Conservation (phyloP, 2,113 vertebrate genomes). For the Morone chrysops region DNA sequence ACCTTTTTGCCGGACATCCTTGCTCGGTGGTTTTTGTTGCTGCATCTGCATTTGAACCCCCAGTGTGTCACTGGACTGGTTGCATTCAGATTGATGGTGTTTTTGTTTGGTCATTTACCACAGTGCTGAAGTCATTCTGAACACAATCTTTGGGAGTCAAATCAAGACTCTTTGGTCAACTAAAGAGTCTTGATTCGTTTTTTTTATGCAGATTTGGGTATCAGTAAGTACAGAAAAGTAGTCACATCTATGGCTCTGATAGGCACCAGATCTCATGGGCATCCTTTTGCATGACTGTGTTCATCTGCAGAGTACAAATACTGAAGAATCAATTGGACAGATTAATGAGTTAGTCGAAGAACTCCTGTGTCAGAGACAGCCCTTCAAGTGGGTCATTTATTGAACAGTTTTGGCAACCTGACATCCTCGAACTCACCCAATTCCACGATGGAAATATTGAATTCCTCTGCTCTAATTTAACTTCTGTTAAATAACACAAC, state of each 20-base stretch:
- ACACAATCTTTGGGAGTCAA: background rate
- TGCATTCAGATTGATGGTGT: background rate
- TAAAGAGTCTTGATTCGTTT: background rate
- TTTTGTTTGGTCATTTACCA: too few relatives aligned
- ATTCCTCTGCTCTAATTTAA: constrained; percentile 31
- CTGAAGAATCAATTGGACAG: background rate
- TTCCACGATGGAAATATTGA: background rate
- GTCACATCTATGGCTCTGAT: background rate
- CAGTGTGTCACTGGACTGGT: background rate
- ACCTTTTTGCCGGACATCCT: background rate
- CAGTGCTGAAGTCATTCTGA: background rate
- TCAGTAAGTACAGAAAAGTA: background rate
- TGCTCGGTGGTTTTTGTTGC: too few relatives aligned
- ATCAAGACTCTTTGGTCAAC: background rate
- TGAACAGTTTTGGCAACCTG: background rate
- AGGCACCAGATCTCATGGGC: background rate
- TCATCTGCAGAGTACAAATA: background rate
- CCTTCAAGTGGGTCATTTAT: background rate
- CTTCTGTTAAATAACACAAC: constrained; percentile 13
- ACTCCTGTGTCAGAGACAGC: background rate
- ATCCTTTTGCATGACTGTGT: background rate
- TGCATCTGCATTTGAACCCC: too few relatives aligned
- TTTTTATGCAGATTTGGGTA: background rate
- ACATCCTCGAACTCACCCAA: background rate
- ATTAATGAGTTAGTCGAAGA: background rate